Evolutionary conservation across 2,888 invertebrate genomes (phyloP).

Genomic region (Villa cingulata): DNA sequence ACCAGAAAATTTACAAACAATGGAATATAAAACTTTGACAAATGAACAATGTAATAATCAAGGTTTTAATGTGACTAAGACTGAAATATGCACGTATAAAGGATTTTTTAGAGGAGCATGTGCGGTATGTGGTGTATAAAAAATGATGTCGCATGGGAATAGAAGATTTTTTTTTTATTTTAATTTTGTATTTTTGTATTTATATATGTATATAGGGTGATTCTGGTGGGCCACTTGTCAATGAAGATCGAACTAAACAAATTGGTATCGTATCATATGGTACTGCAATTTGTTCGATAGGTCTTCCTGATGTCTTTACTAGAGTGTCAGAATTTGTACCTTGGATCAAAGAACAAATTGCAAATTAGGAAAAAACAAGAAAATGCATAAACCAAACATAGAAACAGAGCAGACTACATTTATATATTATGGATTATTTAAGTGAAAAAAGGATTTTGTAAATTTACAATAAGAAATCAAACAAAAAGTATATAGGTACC

Average conservation of each 20-base stretch:
- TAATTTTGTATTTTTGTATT: not conserved
- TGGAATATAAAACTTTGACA: slow-evolving; percentile 26
- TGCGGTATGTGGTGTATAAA: slow-evolving; percentile 22
- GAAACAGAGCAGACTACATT: too few species aligned
- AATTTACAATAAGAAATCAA: too few species aligned
- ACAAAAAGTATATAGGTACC: too few species aligned
- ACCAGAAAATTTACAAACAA: slow-evolving; percentile 26
- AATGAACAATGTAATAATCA: slow-evolving; percentile 25
- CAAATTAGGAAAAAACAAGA: too few species aligned
- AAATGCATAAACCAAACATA: too few species aligned
- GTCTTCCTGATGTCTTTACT: slow-evolving; percentile 30
- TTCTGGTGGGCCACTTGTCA: slow-evolving; percentile 33
- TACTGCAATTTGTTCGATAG: slow-evolving; percentile 15
- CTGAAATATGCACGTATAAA: slow-evolving; percentile 29
- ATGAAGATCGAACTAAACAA: slow-evolving; percentile 18
- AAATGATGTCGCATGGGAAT: not conserved
- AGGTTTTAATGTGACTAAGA: slow-evolving; percentile 26
- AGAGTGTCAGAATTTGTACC: slow-evolving; percentile 27
- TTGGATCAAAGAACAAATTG: slow-evolving; percentile 27
- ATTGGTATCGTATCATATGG: slow-evolving; percentile 33
- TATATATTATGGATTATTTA: too few species aligned
- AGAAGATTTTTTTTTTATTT: not conserved
- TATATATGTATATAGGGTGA: slow-evolving; percentile 25
- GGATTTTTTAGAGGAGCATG: slow-evolving; percentile 24
- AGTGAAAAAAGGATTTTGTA: too few species aligned